Base-by-base conservation (phyloP, 2,888 invertebrate species). In the Chydorus sphaericus region DNA sequence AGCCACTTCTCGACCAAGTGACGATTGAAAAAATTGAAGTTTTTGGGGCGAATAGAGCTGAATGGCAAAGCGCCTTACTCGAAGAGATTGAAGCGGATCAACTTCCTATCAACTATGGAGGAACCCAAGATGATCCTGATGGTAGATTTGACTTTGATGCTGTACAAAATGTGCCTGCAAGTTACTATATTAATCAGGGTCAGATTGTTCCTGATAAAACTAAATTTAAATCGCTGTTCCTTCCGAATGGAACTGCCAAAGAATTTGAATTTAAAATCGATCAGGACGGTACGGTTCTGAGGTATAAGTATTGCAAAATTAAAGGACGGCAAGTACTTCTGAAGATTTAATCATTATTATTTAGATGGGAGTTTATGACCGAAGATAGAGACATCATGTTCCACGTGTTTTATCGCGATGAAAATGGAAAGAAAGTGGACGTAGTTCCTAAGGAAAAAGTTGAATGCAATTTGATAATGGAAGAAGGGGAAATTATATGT, bases 371-470 rank as follows among this genome's bases (percentile, higher is more conserved):
- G 18, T 44, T 44, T 23, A 23, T 44, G 57, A 83, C 88, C 0
- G 85, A 88, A 62, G 83, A 78, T 57, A 85, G 89, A 69, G 93
- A 93, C 66, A 89, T 93, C 55, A 85, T 85, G 65, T 93, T 92
- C 69, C 80, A 84, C 14, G 79, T 93, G 51, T 75, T 76, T 58
- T 77, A 80, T 33, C 75, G 78, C 54, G 20, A 37, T 2, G 75
- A 76, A 20, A 74, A 78, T 3, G 44, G 44, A 23, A n/a, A 44
- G 18, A 8, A 44, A 23, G 4, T 23, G 44, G 5, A 16, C n/a
- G 4, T 64, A 18, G 55, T 85, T 37, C 81, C 81, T 0, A 73
- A 83, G n/a, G 76, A 79, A 62, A 78, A 86, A 62, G 82, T 90
- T 2, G 75, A 81, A 54, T 78, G 84, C 57, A 83, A 87, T 65